These are phyloP conservation scores for Capitulum mitella DNA, from an alignment of 2,888 invertebrate species.

Conservation along the genomic window DNA sequence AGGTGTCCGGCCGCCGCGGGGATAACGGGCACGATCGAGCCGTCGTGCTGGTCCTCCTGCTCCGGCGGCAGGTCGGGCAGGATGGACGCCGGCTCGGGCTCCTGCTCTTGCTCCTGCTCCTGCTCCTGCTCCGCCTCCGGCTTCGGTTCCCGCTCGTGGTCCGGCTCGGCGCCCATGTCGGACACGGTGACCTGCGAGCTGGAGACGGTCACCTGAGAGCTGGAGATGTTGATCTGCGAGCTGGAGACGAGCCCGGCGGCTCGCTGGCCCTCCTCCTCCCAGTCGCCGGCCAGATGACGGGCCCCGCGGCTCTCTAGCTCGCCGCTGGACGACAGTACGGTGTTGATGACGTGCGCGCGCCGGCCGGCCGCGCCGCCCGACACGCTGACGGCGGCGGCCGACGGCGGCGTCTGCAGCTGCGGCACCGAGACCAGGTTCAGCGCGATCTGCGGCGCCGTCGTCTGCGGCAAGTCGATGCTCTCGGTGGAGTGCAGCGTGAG, in stretches of 20 bases:
- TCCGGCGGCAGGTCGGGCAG: background rate
- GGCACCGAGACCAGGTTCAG: background rate
- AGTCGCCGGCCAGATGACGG: background rate
- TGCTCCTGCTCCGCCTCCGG: too few relatives aligned
- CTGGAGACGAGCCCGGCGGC: background rate
- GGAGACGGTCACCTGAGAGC: background rate
- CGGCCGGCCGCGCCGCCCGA: background rate
- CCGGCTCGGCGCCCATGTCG: background rate
- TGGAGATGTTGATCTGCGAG: background rate
- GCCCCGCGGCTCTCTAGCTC: background rate
- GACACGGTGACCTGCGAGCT: background rate
- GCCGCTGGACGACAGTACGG: too few relatives aligned
- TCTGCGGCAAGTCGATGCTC: background rate
- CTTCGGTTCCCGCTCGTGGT: too few relatives aligned
- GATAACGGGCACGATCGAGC: too few relatives aligned
- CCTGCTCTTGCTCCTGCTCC: too few relatives aligned
- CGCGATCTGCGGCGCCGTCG: background rate
- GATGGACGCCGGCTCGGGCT: conserved; percentile 16
- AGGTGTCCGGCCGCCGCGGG: too few relatives aligned
- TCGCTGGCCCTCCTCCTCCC: background rate
- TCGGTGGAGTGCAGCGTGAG: background rate
- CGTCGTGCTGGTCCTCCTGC: background rate
- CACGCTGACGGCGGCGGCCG: background rate
- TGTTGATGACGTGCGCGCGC: too few relatives aligned
- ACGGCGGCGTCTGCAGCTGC: background rate